Evolutionary conservation across 2,113 vertebrate species (phyloP), one percentile per base, ranked within the genome.

Genomic region (Oreochromis tanganicae): DNA sequence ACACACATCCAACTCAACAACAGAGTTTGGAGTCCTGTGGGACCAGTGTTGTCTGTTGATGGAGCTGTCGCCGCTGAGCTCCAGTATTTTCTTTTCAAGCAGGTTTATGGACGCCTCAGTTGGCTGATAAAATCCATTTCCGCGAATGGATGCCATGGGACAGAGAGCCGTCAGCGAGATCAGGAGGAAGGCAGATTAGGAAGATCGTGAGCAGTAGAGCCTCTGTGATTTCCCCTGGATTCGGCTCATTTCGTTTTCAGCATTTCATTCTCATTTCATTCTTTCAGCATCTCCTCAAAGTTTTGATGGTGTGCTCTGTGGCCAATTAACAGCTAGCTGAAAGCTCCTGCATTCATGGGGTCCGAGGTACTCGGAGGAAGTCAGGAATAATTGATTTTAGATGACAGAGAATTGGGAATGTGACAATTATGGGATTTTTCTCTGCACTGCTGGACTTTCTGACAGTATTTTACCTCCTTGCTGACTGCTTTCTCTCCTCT

Each of bases 91-190:
- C 87, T 75, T 66, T 93, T 91, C 84, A 87, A 54, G 46, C 88
- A 86, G 82, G 85, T 94, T 90, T 80, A 83, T 52, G 87, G 87
- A 90, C 17, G 57, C 85, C 83, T 75, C 80, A 85, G 91, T 87
- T 85, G 90, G 66, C 55, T 91, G 89, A 90, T 89, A 61, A 89
- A 93, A 94, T 89, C 89, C 46, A 82, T 89, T 92, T 85, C 43
- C 11, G 1, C 84, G 81, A 86, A 82, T 85, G 54, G 43, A 90
- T 68, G 85, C 66, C 88, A n/a, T 21, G 89, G 88, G 92, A 93
- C 81, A 9, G 75, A 79, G 75, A 78, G 84, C 78, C 21, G 12
- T 85, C 83, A 43, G 85, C 2, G 32, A 79, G 73, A 88, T 87
- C 61, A 50, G 88, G 52, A 83, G 63, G 57, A 50, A 80, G 80